Evolutionary conservation across 2,113 vertebrate genomes (phyloP).

Genomic region (Pristiophorus japonicus): DNA sequence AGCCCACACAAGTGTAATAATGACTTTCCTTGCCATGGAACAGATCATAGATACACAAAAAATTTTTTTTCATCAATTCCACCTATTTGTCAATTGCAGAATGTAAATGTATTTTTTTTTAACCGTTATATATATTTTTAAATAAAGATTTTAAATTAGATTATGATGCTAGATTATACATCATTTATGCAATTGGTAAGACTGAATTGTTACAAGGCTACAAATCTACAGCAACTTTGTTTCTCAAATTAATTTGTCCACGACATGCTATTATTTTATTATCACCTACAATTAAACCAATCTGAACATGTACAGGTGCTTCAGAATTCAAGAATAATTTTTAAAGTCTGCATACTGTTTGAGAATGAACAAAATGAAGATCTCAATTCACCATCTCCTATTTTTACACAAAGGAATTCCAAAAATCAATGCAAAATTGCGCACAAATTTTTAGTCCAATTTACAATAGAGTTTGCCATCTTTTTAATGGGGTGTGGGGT

Average conservation of each 20-base stretch:
- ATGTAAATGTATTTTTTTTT: neutral
- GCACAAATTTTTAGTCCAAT: neutral
- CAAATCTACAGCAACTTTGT: neutral
- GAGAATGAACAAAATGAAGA: neutral
- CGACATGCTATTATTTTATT: neutral
- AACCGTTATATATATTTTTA: neutral
- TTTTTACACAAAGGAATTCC: neutral
- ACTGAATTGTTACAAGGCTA: neutral
- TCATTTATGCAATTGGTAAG: neutral
- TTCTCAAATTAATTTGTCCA: neutral
- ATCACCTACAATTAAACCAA: neutral
- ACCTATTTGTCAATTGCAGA: neutral
- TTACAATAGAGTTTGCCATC: neutral
- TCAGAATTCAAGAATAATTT: neutral
- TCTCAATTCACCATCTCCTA: neutral
- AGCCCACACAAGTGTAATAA: neutral
- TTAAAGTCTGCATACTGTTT: neutral
- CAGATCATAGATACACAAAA: neutral
- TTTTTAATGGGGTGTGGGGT: neutral
- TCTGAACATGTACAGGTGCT: neutral
- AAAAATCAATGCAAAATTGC: neutral
- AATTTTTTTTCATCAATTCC: neutral
- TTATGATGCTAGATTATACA: neutral
- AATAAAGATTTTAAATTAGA: neutral
- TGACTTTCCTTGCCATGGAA: neutral